These are phyloP conservation scores for Acanthosepion esculentum DNA, from an alignment of 2,888 invertebrate genomes.

Conservation along the genomic window DNA sequence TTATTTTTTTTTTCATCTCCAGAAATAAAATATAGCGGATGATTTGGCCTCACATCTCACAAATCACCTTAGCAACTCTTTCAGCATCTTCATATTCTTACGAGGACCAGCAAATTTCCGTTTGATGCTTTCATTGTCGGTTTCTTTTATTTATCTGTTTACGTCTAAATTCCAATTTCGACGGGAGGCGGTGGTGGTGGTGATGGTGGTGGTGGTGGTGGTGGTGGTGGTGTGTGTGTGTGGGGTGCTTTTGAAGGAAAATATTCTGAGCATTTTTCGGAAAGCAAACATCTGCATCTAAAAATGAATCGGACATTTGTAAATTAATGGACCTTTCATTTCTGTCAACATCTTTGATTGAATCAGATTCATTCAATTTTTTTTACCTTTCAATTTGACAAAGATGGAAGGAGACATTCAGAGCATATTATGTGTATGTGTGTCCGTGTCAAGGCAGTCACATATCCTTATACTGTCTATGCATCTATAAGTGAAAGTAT, in stretches of 20 bases:
- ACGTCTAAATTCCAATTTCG: background rate
- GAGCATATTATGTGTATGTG: background rate
- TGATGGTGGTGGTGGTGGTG: too few species aligned
- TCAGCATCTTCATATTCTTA: background rate
- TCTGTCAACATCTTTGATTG: background rate
- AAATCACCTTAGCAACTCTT: background rate
- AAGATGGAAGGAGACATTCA: background rate
- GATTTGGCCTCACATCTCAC: background rate
- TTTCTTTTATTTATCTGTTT: background rate
- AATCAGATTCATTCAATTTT: background rate
- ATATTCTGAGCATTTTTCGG: background rate
- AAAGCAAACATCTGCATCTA: background rate
- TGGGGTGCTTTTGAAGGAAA: too few species aligned
- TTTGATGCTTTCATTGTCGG: background rate
- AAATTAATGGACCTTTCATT: conserved; percentile 17
- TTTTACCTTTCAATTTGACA: background rate
- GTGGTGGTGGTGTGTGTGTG: too few species aligned
- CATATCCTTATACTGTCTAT: too few species aligned
- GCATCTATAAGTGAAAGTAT: too few species aligned
- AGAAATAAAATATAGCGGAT: background rate
- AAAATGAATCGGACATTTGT: conserved; percentile 4
- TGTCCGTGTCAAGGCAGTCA: background rate
- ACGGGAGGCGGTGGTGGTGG: too few species aligned
- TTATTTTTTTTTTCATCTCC: background rate
- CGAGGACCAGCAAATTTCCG: background rate